Evolutionary conservation across 2,113 vertebrate genomes (phyloP).

Genomic region (Callocephalon fimbriatum): DNA sequence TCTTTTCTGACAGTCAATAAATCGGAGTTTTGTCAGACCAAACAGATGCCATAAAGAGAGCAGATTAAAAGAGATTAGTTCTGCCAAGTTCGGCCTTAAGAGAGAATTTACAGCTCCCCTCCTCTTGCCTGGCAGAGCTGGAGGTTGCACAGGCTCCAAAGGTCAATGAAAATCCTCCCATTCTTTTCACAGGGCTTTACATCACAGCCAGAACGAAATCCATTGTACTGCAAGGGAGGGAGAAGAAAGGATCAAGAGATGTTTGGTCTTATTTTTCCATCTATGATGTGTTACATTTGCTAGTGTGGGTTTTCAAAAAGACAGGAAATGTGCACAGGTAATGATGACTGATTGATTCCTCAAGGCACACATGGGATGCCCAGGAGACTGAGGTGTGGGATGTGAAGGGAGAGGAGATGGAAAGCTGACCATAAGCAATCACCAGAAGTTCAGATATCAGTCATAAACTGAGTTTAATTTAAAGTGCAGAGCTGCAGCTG

Average conservation of each 20-base stretch:
- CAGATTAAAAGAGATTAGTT: slow-evolving; percentile 57
- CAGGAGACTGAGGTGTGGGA: accelerated
- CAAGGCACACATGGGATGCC: accelerated
- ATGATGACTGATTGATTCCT: accelerated
- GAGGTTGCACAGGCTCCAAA: background rate
- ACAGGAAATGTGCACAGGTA: accelerated
- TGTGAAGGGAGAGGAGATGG: background rate
- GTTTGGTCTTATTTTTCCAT: accelerated
- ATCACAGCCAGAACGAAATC: background rate
- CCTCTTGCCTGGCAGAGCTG: accelerated
- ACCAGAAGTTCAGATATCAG: background rate
- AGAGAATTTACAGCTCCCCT: background rate
- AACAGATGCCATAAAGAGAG: slow-evolving; percentile 35
- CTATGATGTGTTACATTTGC: accelerated
- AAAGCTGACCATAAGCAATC: background rate
- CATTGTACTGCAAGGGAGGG: background rate
- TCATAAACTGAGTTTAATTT: background rate
- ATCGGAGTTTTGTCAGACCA: slow-evolving; percentile 1
- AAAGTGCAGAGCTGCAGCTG: background rate
- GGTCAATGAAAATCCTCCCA: background rate
- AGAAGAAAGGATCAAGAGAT: accelerated
- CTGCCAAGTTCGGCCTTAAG: slow-evolving; percentile 15
- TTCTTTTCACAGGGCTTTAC: background rate
- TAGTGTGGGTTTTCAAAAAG: background rate
- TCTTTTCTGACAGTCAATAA: slow-evolving; percentile 32